Percentiles rank a stretch among this genome's conserved stretches.
phyloP scores from a whole-genome alignment of 2,797 vertebrate genomes.

The Tolypeutes matacus region DNA sequence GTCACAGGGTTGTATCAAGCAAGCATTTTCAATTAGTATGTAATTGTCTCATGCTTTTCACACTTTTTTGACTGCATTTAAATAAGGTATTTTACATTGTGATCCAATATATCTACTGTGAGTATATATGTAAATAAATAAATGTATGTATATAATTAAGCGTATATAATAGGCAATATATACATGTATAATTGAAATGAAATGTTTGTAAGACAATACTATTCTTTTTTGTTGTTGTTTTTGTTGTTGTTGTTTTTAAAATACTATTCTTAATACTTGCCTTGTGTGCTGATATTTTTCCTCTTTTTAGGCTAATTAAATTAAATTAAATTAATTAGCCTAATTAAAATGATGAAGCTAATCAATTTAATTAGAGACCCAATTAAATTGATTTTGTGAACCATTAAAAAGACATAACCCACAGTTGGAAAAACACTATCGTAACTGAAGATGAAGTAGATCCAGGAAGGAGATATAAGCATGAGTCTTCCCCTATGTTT shows the following conservation, averaged over 20 bases:
- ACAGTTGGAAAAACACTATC: background rate
- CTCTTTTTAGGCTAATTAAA: conserved; percentile 1
- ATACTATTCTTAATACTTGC: background rate
- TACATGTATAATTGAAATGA: conserved; percentile 11
- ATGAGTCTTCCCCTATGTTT: background rate
- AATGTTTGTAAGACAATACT: conserved; percentile 16
- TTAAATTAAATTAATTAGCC: no score
- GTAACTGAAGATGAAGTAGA: background rate
- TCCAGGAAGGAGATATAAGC: background rate
- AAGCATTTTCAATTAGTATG: background rate
- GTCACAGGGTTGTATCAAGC: background rate
- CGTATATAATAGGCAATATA: background rate
- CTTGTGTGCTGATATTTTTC: background rate
- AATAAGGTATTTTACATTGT: conserved; percentile 40
- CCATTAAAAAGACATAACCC: conserved; percentile 18
- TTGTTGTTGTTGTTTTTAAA: background rate
- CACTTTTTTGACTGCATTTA: background rate
- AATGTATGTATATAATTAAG: background rate
- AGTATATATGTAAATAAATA: background rate
- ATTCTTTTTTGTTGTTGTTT: background rate
- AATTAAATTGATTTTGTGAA: conserved; percentile 38
- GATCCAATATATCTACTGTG: background rate
- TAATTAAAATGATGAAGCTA: no score
- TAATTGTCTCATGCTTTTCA: conserved; percentile 19
- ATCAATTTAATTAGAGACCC: no score